phyloP scores from a whole-genome alignment of 1,140 invertebrate species.

The Zaprionus gabonicus region DNA sequence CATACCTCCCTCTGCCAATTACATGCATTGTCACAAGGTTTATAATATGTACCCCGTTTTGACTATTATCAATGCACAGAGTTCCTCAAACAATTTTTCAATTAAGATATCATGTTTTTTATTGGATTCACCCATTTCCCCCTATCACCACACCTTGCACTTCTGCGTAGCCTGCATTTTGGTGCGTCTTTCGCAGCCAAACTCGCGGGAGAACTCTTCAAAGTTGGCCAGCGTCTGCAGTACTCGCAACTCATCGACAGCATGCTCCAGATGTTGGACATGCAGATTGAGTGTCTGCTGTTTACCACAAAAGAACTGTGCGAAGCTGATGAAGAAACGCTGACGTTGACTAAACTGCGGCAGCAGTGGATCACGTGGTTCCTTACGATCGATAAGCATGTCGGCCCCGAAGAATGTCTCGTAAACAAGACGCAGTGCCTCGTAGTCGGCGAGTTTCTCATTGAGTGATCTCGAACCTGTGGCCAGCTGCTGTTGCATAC shows the following conservation, averaged over 20 bases:
- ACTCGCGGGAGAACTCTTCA: conserved; percentile 91
- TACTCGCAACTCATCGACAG: conserved; percentile 91
- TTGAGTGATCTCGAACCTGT: conserved; percentile 71
- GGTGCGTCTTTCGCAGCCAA: conserved; percentile 88
- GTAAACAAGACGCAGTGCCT: conserved; percentile 70
- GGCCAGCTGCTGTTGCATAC: conserved; percentile 75
- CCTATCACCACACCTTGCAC: conserved; percentile 91
- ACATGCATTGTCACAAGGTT: too few relatives aligned
- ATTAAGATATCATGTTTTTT: neutral
- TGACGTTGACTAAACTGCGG: conserved; percentile 90
- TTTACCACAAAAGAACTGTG: conserved; percentile 94
- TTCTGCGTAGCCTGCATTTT: conserved; percentile 93
- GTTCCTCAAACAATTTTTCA: too few relatives aligned
- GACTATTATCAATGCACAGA: too few relatives aligned
- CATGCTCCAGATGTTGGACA: conserved; percentile 90
- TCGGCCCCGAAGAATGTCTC: conserved; percentile 64
- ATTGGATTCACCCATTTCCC: neutral
- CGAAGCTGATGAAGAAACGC: conserved; percentile 93
- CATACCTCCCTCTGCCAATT: too few relatives aligned
- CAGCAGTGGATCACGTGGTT: conserved; percentile 56
- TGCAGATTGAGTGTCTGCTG: conserved; percentile 92
- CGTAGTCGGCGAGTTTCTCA: conserved; percentile 77
- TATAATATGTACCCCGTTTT: too few relatives aligned
- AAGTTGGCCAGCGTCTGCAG: conserved; percentile 94
- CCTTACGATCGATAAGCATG: conserved; percentile 26